Evolutionary conservation across 2,113 vertebrate species (phyloP), one percentile per base, ranked within the genome.

Genomic region (Andinoacara biseriatus): DNA sequence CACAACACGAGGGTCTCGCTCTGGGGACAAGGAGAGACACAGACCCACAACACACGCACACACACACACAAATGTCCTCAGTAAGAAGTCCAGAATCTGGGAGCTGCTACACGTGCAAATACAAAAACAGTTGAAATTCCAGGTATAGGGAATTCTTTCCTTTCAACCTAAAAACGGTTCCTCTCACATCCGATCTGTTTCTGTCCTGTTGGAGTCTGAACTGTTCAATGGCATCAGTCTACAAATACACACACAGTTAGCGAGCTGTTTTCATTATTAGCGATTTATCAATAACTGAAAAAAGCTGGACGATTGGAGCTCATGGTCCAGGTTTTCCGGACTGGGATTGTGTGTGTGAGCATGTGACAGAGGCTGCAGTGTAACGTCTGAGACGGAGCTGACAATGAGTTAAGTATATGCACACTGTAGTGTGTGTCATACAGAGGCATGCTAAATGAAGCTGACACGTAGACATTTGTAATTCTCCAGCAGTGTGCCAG

Each of bases 391-490:
- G 49, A 80, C 31, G 67, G 4, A 58, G 61, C 76, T 76, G 69
- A 84, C 81, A 60, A 29, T 4, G 58, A 75, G 63, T 40, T 85
- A 81, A 88, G 86, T 69, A 74, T 43, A 86, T 84, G 83, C 87
- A 85, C 85, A 89, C 85, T 85, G 89, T 89, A 83, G 82, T 52
- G 76, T 72, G 40, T 62, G 67, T 91, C 82, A 86, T 88, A 82
- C 78, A 62, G 60, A 43, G 49, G 83, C 86, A 65, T 84, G 86
- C 57, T 88, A 86, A 94, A 92, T 90, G 89, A 90, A 90, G 77
- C 86, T 3, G 91, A 84, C 91, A 69, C 76, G 81, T 10, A 83
- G 90, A 90, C 89, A 84, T 84, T 80, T 88, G 60, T 90, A 85
- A 90, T 87, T 85, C 85, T 81, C 65, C 10, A 63, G 58, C 52